Evolutionary conservation across 2,797 vertebrate genomes (phyloP).

Genomic region (Chelon labrosus): DNA sequence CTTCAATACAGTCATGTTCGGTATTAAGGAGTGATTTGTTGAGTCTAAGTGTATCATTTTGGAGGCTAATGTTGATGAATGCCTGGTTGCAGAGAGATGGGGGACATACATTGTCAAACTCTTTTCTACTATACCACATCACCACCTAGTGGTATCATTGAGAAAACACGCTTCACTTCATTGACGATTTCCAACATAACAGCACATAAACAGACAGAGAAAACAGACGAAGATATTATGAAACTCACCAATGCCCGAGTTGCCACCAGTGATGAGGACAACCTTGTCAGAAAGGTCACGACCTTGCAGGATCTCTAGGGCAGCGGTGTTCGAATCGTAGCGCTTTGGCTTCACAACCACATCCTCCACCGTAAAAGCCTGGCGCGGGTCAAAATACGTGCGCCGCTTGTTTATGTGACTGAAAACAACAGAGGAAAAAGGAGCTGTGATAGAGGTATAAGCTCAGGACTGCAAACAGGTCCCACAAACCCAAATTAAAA

Average conservation of each 20-base stretch:
- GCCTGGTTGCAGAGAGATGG: constrained; percentile 59
- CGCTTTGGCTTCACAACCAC: constrained; percentile 90
- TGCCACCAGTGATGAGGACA: constrained; percentile 92
- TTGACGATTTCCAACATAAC: not conserved
- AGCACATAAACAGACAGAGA: not conserved
- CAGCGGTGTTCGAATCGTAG: constrained; percentile 93
- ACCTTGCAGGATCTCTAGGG: constrained; percentile 95
- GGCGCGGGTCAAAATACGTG: constrained; percentile 95
- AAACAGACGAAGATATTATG: not conserved
- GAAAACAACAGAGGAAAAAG: constrained; percentile 34
- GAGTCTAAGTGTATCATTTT: constrained; percentile 81
- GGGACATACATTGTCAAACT: constrained; percentile 30
- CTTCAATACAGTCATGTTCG: constrained; percentile 83
- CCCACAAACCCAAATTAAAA: not conserved
- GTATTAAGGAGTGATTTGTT: constrained; percentile 84
- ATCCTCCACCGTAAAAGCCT: constrained; percentile 97
- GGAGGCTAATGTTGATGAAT: constrained; percentile 82
- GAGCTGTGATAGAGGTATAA: not conserved
- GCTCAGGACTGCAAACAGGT: not conserved
- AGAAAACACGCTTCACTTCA: constrained; percentile 40
- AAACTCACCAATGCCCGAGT: constrained; percentile 94
- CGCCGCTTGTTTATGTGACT: constrained; percentile 98
- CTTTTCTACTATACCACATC: constrained; percentile 42
- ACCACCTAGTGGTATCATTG: constrained; percentile 70
- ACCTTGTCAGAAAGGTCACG: constrained; percentile 92